Evolutionary conservation across 2,797 vertebrate species (phyloP).

Genomic region (Vipera ursinii): DNA sequence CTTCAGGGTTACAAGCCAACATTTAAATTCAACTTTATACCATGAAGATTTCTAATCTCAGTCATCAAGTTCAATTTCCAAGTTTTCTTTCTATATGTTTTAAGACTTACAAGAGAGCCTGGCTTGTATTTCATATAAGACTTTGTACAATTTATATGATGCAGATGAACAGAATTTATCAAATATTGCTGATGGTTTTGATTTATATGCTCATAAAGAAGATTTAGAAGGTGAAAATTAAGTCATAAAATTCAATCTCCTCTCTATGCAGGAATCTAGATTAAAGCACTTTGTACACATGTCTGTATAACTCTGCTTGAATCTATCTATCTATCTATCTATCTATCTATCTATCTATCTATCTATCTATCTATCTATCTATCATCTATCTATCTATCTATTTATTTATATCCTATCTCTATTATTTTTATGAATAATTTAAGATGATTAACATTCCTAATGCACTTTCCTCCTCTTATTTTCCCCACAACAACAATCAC

Average conservation of each 20-base stretch:
- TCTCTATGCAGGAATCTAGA: neutral
- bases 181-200: neutral
- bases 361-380: too few relatives aligned
- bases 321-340: neutral
- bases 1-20: neutral
- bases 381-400: neutral
- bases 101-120: neutral
- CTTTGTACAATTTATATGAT: neutral
- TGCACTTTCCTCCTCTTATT: neutral
- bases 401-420: neutral
- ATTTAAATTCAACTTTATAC: neutral
- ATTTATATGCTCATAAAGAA: neutral
- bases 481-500: neutral
- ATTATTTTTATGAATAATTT: neutral
- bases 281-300: neutral
- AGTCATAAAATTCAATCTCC: neutral
- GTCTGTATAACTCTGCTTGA: neutral
- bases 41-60: neutral
- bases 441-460: neutral
- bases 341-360: too few relatives aligned
- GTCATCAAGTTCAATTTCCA: neutral
- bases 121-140: neutral
- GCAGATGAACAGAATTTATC: neutral
- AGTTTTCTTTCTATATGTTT: neutral
- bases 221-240: neutral